Evolutionary conservation across 2,797 vertebrate species (phyloP).

Genomic region (Pipistrellus pipistrellus): DNA sequence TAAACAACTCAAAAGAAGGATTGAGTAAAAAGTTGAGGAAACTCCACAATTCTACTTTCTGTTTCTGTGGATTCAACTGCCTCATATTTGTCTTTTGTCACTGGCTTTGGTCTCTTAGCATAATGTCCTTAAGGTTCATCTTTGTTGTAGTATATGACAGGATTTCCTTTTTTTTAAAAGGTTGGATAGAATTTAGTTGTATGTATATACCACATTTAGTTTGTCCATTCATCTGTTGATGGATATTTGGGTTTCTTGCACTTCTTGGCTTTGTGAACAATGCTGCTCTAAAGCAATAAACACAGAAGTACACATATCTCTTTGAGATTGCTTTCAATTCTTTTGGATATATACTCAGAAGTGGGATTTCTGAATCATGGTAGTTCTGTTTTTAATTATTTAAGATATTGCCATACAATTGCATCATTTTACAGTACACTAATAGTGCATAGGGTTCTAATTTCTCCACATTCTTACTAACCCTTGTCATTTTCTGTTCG

Average conservation of each 20-base stretch:
- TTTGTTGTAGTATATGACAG: background rate
- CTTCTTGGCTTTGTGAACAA: background rate
- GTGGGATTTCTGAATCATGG: constrained; percentile 19
- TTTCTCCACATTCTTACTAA: background rate
- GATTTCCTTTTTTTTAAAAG: background rate
- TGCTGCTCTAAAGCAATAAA: constrained; percentile 1
- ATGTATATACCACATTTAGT: background rate
- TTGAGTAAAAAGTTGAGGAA: constrained; percentile 15
- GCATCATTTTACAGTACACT: background rate
- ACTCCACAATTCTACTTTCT: constrained; percentile 46
- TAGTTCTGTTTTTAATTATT: constrained; percentile 52
- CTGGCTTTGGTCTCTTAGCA: background rate
- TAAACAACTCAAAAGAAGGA: constrained; percentile 2
- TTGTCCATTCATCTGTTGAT: background rate
- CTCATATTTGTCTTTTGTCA: constrained; percentile 35
- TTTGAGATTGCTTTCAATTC: constrained; percentile 46
- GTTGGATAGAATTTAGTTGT: background rate
- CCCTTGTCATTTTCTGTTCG: background rate
- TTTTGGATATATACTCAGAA: constrained; percentile 23
- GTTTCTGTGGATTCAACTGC: constrained; percentile 30
- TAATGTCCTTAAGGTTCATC: constrained; percentile 24
- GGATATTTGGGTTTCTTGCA: constrained; percentile 27
- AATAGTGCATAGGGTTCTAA: background rate
- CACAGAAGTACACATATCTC: background rate
- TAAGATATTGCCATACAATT: background rate